Base-by-base conservation (phyloP, 2,113 vertebrate species). In the Zosterops borbonicus region DNA sequence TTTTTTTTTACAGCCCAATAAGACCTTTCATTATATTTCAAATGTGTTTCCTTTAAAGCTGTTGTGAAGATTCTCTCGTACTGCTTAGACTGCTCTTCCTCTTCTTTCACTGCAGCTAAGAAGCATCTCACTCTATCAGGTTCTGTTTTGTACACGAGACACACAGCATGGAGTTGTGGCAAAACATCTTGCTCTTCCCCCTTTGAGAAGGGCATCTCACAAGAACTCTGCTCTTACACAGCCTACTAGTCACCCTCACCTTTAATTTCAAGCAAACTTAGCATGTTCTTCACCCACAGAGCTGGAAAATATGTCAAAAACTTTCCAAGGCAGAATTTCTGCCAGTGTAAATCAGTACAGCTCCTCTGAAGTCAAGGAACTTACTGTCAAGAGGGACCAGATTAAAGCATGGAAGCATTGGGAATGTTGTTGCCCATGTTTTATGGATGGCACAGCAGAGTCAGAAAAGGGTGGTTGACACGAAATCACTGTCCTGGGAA, bases 1-100 rank as follows among this genome's bases (percentile, higher is more conserved):
- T 69, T 65, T 68, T 56, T 73, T 74, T 80, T 82, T 37, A 53
- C 47, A 89, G 60, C 33, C 91, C 94, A 94, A 27, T 81, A 76
- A 96, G 77, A 84, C 60, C 59, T 95, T 92, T 96, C 92, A 80
- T 95, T 95, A 67, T 77, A 85, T 97, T 97, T 96, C 91, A 95
- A 91, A 96, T 67, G 29, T 95, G 73, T 87, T 95, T 95, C 67
- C 23, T 95, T 95, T 95, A 83, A 96, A 92, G 64, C 49, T 82
- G 67, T 87, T 94, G 74, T 91, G 86, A 97, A 96, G 70, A 68
- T 82, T 95, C 95, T 77, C 93, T 94, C 93, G 94, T 89, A 96
- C 93, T 79, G 90, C 69, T 95, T 95, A 82, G 52, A 77, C 82
- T 89, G 52, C 91, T 97, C 65, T 92, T 95, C 78, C 69, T 85